Conservation (phyloP, 2,797 vertebrate species). For the Hippoglossus hippoglossus region DNA sequence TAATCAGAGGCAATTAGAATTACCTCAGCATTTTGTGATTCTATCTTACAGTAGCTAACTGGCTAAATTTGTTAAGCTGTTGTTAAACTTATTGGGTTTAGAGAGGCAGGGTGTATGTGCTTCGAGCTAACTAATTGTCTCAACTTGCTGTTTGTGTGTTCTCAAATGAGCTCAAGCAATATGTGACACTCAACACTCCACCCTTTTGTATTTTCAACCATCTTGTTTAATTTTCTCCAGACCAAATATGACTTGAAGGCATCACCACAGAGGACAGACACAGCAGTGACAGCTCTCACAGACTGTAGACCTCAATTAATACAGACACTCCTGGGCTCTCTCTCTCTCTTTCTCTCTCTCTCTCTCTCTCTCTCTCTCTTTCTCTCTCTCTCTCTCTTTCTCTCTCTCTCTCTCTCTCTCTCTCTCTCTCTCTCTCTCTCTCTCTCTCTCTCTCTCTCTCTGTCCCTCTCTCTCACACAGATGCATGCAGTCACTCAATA, state of each 20-base stretch:
- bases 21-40: too few relatives aligned
- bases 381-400: too few relatives aligned
- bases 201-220: not conserved
- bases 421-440: too few relatives aligned
- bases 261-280: not conserved
- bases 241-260: conserved; percentile 7
- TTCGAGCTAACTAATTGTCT: not conserved
- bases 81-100: not conserved
- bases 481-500: conserved; percentile 4
- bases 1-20: too few relatives aligned
- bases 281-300: not conserved
- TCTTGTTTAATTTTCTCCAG: not conserved
- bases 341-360: too few relatives aligned
- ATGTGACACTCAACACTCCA: not conserved
- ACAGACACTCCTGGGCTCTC: not conserved
- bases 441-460: not conserved
- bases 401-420: not conserved
- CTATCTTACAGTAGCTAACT: not conserved
- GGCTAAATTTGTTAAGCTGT: too few relatives aligned
- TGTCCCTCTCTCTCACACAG: not conserved
- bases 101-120: not conserved
- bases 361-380: not conserved
- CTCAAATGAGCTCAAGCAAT: not conserved
- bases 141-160: not conserved
- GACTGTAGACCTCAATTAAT: not conserved